These are phyloP conservation scores for Acrobasis consociella DNA, from an alignment of 2,888 invertebrate genomes.

Conservation along the genomic window DNA sequence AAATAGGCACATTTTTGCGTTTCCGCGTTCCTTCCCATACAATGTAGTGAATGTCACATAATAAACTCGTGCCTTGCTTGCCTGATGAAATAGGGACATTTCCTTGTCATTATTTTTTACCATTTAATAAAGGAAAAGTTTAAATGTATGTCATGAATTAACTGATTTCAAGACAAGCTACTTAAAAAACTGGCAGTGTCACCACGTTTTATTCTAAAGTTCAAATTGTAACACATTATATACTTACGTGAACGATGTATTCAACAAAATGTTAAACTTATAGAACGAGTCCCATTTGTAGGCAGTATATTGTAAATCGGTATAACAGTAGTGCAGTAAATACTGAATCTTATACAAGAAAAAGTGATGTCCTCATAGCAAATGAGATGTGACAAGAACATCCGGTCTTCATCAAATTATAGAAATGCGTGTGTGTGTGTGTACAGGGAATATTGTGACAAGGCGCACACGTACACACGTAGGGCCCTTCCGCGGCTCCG, in stretches of 20 bases:
- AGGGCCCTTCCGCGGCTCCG: slow-evolving; percentile 35
- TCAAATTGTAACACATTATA: too few relatives aligned
- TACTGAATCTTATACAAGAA: background rate
- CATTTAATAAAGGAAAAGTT: too few relatives aligned
- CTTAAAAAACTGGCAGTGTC: too few relatives aligned
- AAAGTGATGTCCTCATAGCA: slow-evolving; percentile 6
- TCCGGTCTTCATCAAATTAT: slow-evolving; percentile 47
- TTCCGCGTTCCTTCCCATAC: slow-evolving; percentile 61
- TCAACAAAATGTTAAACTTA: background rate
- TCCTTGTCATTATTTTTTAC: background rate
- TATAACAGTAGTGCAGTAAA: background rate
- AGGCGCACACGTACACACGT: slow-evolving; percentile 32
- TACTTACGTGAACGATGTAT: too few relatives aligned
- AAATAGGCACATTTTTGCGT: slow-evolving; percentile 68
- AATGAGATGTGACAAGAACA: slow-evolving; percentile 35
- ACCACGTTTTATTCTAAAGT: too few relatives aligned
- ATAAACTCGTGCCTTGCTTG: slow-evolving; percentile 1
- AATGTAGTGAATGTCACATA: slow-evolving; percentile 35
- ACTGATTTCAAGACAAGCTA: too few relatives aligned
- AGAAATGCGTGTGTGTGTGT: slow-evolving; percentile 34
- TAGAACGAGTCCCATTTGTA: background rate
- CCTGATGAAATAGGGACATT: background rate
- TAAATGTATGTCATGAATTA: too few relatives aligned
- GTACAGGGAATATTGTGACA: slow-evolving; percentile 30
- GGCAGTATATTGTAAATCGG: background rate